Conservation (phyloP, 2,113 vertebrate genomes). For the Epinephelus moara region DNA sequence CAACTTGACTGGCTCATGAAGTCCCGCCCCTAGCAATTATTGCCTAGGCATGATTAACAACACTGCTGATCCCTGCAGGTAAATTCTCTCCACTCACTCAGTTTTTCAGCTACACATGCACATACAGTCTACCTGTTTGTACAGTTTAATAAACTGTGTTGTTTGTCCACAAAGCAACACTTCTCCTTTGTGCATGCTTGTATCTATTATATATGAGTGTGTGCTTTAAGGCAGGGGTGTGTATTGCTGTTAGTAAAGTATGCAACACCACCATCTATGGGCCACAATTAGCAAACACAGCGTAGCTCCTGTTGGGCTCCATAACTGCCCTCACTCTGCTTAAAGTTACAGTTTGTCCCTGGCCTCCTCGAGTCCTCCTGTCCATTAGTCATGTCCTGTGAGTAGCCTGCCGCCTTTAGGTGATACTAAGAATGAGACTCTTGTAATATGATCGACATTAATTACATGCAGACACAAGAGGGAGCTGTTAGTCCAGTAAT, state of each 20-base stretch:
- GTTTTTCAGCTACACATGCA: not conserved
- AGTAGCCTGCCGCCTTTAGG: conserved; percentile 48
- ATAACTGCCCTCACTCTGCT: not conserved
- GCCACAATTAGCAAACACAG: conserved; percentile 2
- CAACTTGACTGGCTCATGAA: too few species aligned
- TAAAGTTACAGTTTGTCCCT: not conserved
- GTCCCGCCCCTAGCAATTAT: too few species aligned
- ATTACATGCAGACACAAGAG: conserved; percentile 44
- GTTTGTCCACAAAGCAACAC: not conserved
- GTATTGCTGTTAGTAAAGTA: not conserved
- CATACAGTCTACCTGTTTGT: not conserved
- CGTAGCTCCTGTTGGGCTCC: not conserved
- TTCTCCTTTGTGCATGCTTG: not conserved
- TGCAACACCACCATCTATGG: conserved; percentile 54
- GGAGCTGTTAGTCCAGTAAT: conserved; percentile 54
- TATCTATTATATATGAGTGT: not conserved
- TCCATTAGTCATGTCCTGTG: not conserved
- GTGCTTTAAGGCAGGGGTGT: not conserved
- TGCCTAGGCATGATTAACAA: not conserved
- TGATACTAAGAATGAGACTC: not conserved
- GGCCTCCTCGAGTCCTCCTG: not conserved
- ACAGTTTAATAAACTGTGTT: not conserved
- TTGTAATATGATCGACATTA: not conserved
- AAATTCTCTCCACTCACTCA: not conserved
- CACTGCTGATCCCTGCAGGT: conserved; percentile 8